phyloP scores from a whole-genome alignment of 2,113 vertebrate genomes.

The Atrichornis clamosus region DNA sequence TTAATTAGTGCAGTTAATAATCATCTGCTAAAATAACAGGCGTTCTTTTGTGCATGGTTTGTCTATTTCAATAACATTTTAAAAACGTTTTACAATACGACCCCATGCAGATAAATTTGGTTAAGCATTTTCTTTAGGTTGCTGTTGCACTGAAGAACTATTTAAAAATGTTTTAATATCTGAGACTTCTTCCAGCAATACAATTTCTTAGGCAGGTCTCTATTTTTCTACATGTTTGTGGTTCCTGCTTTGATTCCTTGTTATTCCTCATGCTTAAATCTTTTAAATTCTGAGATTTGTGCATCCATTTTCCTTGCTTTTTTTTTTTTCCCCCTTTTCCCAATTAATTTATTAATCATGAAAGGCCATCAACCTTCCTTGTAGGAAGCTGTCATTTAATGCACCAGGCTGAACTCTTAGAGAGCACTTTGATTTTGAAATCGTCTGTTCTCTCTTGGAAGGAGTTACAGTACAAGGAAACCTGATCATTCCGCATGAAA shows the following conservation, averaged over 20 bases:
- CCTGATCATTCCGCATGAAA: not conserved
- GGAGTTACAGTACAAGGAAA: not conserved
- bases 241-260: not conserved
- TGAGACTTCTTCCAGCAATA: not conserved
- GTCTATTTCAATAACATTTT: not conserved
- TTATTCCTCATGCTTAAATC: not conserved
- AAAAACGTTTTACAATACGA: not conserved
- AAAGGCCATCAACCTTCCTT: not conserved
- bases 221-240: not conserved
- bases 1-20: conserved; percentile 52
- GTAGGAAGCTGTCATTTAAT: not conserved
- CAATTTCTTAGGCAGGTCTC: not conserved
- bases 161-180: not conserved
- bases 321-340: not conserved
- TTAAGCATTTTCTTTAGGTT: not conserved
- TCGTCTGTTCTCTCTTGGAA: not conserved
- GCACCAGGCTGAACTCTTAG: not conserved
- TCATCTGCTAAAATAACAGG: conserved; percentile 10
- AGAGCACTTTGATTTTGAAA: not conserved
- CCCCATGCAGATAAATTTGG: not conserved
- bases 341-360: not conserved
- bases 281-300: not conserved
- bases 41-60: not conserved
- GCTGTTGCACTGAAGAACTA: not conserved
- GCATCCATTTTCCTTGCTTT: not conserved